Evolutionary conservation across 35 echinoderm and acorn worm genomes (phyloP), one percentile per base, ranked within the genome.

Genomic region (Heliocidaris erythrogramma): DNA sequence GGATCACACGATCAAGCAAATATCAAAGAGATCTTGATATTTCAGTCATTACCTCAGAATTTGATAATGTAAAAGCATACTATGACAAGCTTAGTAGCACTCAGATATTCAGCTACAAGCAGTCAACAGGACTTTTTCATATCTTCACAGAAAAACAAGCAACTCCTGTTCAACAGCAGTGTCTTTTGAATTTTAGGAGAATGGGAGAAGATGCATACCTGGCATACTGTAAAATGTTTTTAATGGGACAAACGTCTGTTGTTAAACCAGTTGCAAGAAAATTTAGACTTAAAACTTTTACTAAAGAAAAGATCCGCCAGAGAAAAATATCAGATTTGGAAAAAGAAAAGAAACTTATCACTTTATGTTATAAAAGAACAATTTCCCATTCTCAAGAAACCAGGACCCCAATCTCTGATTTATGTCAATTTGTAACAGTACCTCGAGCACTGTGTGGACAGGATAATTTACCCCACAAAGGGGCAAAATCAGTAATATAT

Each of bases 311-410:
- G 32, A 59, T 93, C 11, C 13, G 47, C 5, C 7, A 48, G 9
- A 49, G 91, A 32, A 35, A 17, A 48, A 11, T 87, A 42, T 84
- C 27, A 5, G 52, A 96, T 86, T 32, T 96, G 21, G 90, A 96
- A 49, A 96, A 96, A 53, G 95, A 96, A 53, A 93, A 96, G 42
- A 18, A 52, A 49, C 31, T 96, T 16, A 96, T 93, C 8, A 96
- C 85, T 13, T 48, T 60, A 47, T 96, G 95, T 61, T 96, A 94
- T 48, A 94, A 96, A 31, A 87, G 95, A 32, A 90, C 86, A 17
- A 65, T 94, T 48, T 10, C 86, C 9, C 10, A n/a, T 17, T 88
- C 85, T 59, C 35, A 90, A 60, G 86, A 94, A 59, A 85, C 13
- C 30, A 30, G 94, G 0, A 17, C 24, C 21, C 85, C 93, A 5